Evolutionary conservation across 1,140 invertebrate species (phyloP).

Genomic region (Drosophila punjabiensis): DNA sequence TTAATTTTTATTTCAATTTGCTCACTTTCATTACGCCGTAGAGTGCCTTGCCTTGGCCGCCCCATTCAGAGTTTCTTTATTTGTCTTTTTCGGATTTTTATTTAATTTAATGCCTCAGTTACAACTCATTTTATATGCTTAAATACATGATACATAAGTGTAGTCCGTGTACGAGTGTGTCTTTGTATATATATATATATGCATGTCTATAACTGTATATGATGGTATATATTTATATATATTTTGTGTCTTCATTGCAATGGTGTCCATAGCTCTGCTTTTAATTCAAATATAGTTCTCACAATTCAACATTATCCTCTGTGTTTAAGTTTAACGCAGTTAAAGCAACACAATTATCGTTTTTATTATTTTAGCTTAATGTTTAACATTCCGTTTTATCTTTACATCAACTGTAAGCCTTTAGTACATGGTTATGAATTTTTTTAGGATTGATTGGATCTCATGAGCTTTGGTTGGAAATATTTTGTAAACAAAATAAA

Average conservation of each 20-base stretch:
- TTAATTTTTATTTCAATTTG: conserved; percentile 61
- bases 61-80: conserved; percentile 37
- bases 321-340: conserved; percentile 24
- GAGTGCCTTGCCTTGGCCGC: background rate
- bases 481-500: background rate
- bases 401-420: conserved; percentile 54
- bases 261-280: conserved; percentile 38
- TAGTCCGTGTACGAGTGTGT: conserved; percentile 41
- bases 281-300: conserved; percentile 53
- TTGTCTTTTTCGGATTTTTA: conserved; percentile 54
- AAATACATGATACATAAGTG: conserved; percentile 79
- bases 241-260: conserved; percentile 16
- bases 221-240: conserved; percentile 32
- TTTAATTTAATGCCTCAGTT: conserved; percentile 68
- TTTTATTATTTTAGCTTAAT: conserved; percentile 51
- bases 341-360: conserved; percentile 64
- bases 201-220: conserved; percentile 53
- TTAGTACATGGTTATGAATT: conserved; percentile 46
- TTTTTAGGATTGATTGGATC: conserved; percentile 12
- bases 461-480: conserved; percentile 6
- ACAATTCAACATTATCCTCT: conserved; percentile 59
- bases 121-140: conserved; percentile 77
- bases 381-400: conserved; percentile 62
- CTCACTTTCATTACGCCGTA: conserved; percentile 27
- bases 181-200: conserved; percentile 29